Base-by-base conservation (phyloP, 2,888 invertebrate species). In the Furcula furcula region DNA sequence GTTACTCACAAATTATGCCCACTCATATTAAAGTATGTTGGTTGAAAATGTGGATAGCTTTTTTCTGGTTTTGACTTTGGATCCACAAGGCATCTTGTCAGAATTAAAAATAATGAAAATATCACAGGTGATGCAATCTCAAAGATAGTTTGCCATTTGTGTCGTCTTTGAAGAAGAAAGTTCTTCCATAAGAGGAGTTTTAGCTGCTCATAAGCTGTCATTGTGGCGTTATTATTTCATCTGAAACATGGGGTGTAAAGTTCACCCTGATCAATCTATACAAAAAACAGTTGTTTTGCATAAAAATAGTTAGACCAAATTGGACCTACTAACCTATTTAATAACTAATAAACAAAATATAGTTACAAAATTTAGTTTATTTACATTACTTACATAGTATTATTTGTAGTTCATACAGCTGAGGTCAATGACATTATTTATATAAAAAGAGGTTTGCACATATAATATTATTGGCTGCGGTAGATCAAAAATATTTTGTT, bases 171-270 rank as follows among this genome's bases (percentile, higher is more conserved):
- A 6, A 95, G 85, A 7, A 93, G 75, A 86, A 92, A 93, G 73
- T 96, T 96, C 76, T 96, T 96, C 96, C 96, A 96, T 55, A 95
- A 82, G 7, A 96, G 88, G 29, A 96, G 90, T 42, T 89, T 78
- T 65, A 96, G 91, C 73, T 93, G 93, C 42, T 90, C 78, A 76
- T 73, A 90, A 15, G 74, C 64, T 37, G 80, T 70, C 87, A 87
- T 87, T 48, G 44, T 76, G 46, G 28, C 35, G 25, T 36, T 36
- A 40, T 44, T 36, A 40, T 40, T 21, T 48, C 40, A 55, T 45
- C 47, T 51, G 51, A 36, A 38, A 38, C 34, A 32, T 35, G n/a
- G 31, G 22, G 21, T 18, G 5, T 9, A 9, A 23, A 23, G 5
- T 6, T n/a, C n/a, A n/a, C n/a, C n/a, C n/a, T n/a, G n/a, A n/a